These are phyloP conservation scores for Hydroisotoma schaefferi DNA, from an alignment of 2,888 invertebrate species.

Conservation along the genomic window DNA sequence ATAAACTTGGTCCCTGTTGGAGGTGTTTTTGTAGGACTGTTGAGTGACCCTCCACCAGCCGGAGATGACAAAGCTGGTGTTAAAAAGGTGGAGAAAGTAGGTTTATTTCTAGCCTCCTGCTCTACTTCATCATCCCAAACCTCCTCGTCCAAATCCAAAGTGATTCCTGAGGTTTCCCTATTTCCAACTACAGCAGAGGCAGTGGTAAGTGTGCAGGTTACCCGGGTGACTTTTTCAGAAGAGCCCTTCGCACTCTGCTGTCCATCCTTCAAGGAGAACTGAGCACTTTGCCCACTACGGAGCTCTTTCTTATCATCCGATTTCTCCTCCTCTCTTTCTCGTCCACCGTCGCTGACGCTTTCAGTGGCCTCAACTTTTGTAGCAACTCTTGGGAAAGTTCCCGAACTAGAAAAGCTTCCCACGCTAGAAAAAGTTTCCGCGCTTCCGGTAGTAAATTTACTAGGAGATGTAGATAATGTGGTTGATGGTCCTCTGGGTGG, in stretches of 20 bases:
- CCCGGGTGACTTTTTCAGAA: no score
- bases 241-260: no score
- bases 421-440: no score
- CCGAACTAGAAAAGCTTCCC: no score
- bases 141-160: no score
- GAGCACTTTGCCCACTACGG: slow-evolving; percentile 2
- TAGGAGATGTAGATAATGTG: slow-evolving; percentile 4
- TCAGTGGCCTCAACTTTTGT: no score
- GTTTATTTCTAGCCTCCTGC: no score
- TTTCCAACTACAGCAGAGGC: neutral
- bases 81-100: neutral
- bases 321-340: neutral
- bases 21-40: slow-evolving; percentile 7
- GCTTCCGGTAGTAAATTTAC: neutral
- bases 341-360: no score
- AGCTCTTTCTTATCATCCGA: neutral
- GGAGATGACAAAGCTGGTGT: neutral
- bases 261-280: no score
- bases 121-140: slow-evolving; percentile 7
- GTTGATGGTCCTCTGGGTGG: slow-evolving; percentile 13
- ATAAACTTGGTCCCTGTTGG: slow-evolving; percentile 18
- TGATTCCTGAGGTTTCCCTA: no score
- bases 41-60: neutral
- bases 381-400: no score
- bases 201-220: neutral